Conservation (phyloP, 2,888 invertebrate species). For the Antheraea yamamai region DNA sequence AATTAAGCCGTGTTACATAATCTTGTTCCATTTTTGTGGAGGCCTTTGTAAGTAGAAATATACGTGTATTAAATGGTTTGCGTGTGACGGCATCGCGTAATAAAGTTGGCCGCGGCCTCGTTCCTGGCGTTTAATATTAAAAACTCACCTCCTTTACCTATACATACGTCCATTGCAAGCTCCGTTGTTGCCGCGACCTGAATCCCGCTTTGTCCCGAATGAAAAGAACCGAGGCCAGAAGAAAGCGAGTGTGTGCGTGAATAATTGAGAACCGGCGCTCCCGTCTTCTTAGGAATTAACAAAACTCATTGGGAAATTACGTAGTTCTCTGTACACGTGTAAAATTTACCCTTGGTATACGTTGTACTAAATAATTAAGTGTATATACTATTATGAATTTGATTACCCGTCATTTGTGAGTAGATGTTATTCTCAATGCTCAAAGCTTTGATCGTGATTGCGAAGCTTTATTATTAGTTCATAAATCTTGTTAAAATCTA, state of each 20-base stretch:
- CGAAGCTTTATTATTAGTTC: background rate
- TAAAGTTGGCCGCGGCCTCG: conserved; percentile 56
- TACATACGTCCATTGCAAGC: conserved; percentile 70
- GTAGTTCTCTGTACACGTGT: conserved; percentile 23
- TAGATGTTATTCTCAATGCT: background rate
- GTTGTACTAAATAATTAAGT: background rate
- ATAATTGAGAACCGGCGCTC: conserved; percentile 72
- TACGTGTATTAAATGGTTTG: conserved; percentile 42
- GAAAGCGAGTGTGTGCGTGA: conserved; percentile 72
- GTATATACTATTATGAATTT: background rate
- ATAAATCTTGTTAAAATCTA: background rate
- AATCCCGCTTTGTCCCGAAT: conserved; percentile 73
- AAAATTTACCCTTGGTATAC: conserved; percentile 1
- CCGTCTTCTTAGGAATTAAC: conserved; percentile 63
- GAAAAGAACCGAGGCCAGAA: conserved; percentile 73
- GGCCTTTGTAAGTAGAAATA: conserved; percentile 23
- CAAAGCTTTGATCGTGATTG: conserved; percentile 5
- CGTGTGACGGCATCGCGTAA: conserved; percentile 56
- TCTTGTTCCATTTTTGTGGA: conserved; percentile 21
- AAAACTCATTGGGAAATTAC: conserved; percentile 61
- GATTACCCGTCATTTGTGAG: background rate
- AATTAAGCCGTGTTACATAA: background rate
- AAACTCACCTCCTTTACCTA: conserved; percentile 44
- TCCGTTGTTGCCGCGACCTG: conserved; percentile 76
- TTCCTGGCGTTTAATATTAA: conserved; percentile 68